Conservation (phyloP, 2,113 vertebrate genomes). For the Triplophysa rosa region DNA sequence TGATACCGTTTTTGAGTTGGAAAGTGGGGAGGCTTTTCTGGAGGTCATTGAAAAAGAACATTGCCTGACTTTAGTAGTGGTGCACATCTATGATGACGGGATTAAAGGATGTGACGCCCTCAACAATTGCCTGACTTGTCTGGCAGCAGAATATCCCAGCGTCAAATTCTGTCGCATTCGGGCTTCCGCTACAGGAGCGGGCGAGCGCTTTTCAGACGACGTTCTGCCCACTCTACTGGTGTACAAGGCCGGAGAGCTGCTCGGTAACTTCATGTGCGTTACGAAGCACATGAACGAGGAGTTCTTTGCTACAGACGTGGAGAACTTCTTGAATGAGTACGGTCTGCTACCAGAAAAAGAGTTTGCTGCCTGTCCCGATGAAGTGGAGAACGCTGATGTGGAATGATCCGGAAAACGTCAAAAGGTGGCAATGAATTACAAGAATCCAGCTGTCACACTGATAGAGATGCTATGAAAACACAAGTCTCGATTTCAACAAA, state of each 20-base stretch:
- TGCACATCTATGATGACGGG: conserved; percentile 88
- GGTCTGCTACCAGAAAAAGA: conserved; percentile 91
- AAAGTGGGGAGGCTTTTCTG: conserved; percentile 89
- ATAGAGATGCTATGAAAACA: not conserved
- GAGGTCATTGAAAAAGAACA: conserved; percentile 91
- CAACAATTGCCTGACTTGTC: conserved; percentile 84
- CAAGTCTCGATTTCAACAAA: not conserved
- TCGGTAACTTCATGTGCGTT: conserved; percentile 91
- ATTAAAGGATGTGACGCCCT: conserved; percentile 87
- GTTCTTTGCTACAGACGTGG: conserved; percentile 92
- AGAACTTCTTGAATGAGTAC: conserved; percentile 93
- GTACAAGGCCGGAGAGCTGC: conserved; percentile 93
- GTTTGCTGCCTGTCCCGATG: conserved; percentile 67
- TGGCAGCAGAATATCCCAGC: conserved; percentile 83
- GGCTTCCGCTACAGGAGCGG: conserved; percentile 84
- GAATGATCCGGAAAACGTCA: conserved; percentile 76
- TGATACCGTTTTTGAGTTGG: conserved; percentile 83
- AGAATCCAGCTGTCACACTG: not conserved
- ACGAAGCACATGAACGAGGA: conserved; percentile 86
- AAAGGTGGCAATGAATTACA: not conserved
- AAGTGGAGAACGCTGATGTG: conserved; percentile 69
- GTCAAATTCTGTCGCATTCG: conserved; percentile 96
- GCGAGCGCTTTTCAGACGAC: conserved; percentile 85
- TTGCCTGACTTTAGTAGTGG: conserved; percentile 84
- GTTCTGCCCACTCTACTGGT: conserved; percentile 90